Percentiles rank a stretch among this genome's conserved stretches.
Conservation (phyloP, 1,140 invertebrate species). For the Panulirus ornatus region DNA sequence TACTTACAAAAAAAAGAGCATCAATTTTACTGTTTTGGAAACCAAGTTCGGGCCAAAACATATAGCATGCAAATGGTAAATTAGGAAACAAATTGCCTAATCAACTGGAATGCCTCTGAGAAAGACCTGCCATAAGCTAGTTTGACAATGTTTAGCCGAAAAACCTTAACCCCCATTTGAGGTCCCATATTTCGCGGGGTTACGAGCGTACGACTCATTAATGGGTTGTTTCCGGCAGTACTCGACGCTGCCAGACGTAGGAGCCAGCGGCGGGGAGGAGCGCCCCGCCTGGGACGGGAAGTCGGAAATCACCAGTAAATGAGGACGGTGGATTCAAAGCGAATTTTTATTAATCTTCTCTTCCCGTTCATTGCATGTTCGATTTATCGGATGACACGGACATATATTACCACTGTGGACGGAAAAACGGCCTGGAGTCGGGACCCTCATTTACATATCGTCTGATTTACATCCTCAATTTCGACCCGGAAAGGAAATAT, state of each 20-base stretch:
- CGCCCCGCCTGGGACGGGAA: neutral
- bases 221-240: slow-evolving; percentile 58
- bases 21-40: too few relatives aligned
- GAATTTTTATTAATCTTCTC: slow-evolving; percentile 64
- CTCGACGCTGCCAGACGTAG: slow-evolving; percentile 20
- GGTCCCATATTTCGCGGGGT: slow-evolving; percentile 32
- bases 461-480: slow-evolving; percentile 57
- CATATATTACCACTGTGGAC: slow-evolving; percentile 41
- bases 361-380: slow-evolving; percentile 59
- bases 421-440: slow-evolving; percentile 32
- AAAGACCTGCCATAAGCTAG: too few relatives aligned
- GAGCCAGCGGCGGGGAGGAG: neutral
- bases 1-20: too few relatives aligned
- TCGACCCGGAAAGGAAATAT: slow-evolving; percentile 32
- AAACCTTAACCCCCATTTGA: neutral
- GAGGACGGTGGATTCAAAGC: slow-evolving; percentile 37
- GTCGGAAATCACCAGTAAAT: slow-evolving; percentile 50
- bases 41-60: too few relatives aligned
- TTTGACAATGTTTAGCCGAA: too few relatives aligned
- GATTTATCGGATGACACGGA: slow-evolving; percentile 55
- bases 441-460: slow-evolving; percentile 46
- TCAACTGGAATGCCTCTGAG: too few relatives aligned
- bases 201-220: slow-evolving; percentile 53
- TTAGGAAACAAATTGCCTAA: too few relatives aligned
- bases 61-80: too few relatives aligned